A percentile compares a stretch with the other conserved stretches of the same genome.
Conservation (phyloP, 1,140 invertebrate species). For the Yoshiicerus persimilis region DNA sequence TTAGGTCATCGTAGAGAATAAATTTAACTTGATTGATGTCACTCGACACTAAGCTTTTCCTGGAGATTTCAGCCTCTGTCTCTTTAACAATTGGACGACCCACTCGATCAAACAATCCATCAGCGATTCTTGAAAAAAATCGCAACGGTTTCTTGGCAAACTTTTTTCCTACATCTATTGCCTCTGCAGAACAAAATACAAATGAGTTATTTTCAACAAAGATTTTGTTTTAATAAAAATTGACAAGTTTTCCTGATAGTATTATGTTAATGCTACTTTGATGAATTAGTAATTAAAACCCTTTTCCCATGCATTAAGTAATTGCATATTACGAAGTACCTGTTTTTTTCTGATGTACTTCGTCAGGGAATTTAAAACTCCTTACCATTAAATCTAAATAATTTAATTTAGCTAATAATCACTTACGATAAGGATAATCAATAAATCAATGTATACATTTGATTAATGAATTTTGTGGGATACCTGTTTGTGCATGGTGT, state of each 20-base stretch:
- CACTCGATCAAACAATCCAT: not conserved
- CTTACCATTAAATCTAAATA: not conserved
- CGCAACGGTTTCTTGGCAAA: not conserved
- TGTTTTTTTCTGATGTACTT: not conserved
- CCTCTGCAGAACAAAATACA: not conserved
- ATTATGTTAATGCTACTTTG: too few relatives aligned
- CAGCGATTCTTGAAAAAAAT: not conserved
- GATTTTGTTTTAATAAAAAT: not conserved
- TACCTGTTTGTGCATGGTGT: not conserved
- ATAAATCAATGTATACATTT: too few relatives aligned
- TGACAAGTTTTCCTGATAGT: not conserved
- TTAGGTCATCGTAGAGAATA: not conserved
- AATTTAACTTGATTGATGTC: not conserved
- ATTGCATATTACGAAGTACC: too few relatives aligned
- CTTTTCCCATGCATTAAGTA: too few relatives aligned
- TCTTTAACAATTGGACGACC: not conserved
- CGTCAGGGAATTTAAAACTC: not conserved
- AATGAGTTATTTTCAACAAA: not conserved
- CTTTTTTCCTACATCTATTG: not conserved
- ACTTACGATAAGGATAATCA: too few relatives aligned
- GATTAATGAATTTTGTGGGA: too few relatives aligned
- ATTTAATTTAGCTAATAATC: too few relatives aligned
- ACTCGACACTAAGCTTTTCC: not conserved
- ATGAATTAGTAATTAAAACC: too few relatives aligned
- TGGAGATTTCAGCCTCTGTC: not conserved